Evolutionary conservation across 2,888 invertebrate genomes (phyloP).

Genomic region (Smittia sp.): DNA sequence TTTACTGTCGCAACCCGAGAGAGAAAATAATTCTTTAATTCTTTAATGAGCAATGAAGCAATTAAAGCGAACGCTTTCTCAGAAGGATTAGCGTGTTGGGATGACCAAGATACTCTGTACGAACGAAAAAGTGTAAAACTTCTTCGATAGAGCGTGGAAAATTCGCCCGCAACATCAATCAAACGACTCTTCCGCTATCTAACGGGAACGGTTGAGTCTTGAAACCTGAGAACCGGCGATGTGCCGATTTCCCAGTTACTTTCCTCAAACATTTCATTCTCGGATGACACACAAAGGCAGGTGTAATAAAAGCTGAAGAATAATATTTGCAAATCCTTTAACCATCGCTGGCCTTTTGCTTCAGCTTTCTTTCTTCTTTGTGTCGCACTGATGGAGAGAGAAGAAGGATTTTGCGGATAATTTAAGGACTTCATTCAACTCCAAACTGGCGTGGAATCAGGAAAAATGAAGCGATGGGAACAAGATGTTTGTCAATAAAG

Average conservation of each 20-base stretch:
- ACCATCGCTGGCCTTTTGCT: constrained; percentile 9
- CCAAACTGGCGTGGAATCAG: constrained; percentile 9
- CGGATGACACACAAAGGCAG: constrained; percentile 18
- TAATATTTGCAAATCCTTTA: constrained; percentile 34
- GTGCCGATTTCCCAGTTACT: background rate
- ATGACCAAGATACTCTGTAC: too few species aligned
- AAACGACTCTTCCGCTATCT: background rate
- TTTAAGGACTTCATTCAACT: constrained; percentile 21
- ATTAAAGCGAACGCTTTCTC: constrained; percentile 29
- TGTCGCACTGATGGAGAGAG: constrained; percentile 10
- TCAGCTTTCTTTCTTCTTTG: background rate
- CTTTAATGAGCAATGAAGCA: constrained; percentile 37
- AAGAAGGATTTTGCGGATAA: constrained; percentile 32
- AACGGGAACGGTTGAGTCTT: background rate
- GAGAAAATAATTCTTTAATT: constrained; percentile 31
- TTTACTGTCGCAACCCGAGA: background rate
- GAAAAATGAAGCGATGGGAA: constrained; percentile 1
- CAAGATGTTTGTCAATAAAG: background rate
- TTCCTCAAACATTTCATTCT: background rate
- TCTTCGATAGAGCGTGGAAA: background rate
- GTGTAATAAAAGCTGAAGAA: constrained; percentile 21
- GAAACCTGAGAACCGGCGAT: constrained; percentile 13
- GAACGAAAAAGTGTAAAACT: constrained; percentile 15
- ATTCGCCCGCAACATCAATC: background rate
- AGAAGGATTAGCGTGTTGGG: constrained; percentile 35